Evolutionary conservation across 2,797 vertebrate genomes (phyloP).

Genomic region (Myotis findleyi): DNA sequence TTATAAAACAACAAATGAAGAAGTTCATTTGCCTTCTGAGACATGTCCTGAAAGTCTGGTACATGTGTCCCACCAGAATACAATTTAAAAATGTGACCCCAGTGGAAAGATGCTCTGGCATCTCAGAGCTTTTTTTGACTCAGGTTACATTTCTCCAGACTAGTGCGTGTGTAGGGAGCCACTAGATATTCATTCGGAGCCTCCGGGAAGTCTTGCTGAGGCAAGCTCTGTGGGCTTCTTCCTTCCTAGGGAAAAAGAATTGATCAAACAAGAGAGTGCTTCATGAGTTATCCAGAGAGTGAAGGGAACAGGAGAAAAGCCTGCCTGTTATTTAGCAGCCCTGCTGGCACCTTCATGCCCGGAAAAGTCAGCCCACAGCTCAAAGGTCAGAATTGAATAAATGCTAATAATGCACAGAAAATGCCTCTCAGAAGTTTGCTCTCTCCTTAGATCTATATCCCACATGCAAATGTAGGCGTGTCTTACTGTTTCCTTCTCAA

Average conservation of each 20-base stretch:
- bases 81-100: background rate
- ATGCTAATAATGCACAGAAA: constrained; percentile 64
- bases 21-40: background rate
- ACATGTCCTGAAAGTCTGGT: background rate
- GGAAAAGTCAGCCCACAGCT: constrained; percentile 43
- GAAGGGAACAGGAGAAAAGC: background rate
- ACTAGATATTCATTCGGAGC: constrained; percentile 63
- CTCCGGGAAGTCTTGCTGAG: constrained; percentile 58
- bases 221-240: constrained; percentile 36
- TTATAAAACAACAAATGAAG: background rate
- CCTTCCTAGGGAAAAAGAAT: constrained; percentile 59
- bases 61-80: background rate
- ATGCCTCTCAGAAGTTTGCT: constrained; percentile 49
- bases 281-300: background rate
- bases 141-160: constrained; percentile 9
- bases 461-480: constrained; percentile 26
- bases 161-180: background rate
- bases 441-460: constrained; percentile 32
- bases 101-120: background rate
- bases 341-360: constrained; percentile 59
- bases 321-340: constrained; percentile 42
- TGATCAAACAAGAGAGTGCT: constrained; percentile 57
- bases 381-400: constrained; percentile 75
- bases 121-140: constrained; percentile 34
- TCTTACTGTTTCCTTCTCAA: constrained; percentile 45